Evolutionary conservation across 2,113 vertebrate species (phyloP).

Genomic region (Cichladusa arquata): DNA sequence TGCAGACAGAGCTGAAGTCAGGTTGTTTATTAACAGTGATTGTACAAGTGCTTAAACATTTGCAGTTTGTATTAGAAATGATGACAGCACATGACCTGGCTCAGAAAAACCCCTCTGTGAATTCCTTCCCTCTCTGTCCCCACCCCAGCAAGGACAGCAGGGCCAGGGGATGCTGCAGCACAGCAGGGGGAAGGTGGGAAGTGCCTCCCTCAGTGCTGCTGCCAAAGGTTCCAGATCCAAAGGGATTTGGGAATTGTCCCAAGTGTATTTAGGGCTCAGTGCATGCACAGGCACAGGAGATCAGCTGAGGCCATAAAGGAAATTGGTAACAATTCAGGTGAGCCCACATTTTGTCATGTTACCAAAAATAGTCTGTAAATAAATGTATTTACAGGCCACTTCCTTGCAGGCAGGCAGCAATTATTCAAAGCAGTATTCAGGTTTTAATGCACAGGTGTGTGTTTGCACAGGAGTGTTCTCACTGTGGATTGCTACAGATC

Average conservation of each 20-base stretch:
- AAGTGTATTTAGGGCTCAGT: rapidly evolving
- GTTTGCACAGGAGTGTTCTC: background rate
- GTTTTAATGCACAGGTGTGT: background rate
- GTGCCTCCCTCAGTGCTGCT: rapidly evolving
- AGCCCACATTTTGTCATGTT: background rate
- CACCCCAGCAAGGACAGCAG: background rate
- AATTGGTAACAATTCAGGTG: background rate
- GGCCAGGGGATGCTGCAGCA: rapidly evolving
- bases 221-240: background rate
- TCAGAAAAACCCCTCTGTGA: background rate
- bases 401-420: background rate
- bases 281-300: background rate
- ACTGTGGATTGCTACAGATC: background rate
- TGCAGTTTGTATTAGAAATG: background rate
- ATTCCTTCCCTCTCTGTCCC: background rate
- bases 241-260: background rate
- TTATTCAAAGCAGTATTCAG: background rate
- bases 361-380: background rate
- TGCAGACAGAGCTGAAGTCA: background rate
- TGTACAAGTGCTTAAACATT: background rate
- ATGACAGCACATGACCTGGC: background rate
- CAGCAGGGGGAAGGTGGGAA: background rate
- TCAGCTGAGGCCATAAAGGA: background rate
- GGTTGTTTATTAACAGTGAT: background rate
- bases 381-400: background rate